A percentile compares a stretch with the other conserved stretches of the same genome.
Conservation (phyloP, 2,113 vertebrate species). For the Cathartes aura region DNA sequence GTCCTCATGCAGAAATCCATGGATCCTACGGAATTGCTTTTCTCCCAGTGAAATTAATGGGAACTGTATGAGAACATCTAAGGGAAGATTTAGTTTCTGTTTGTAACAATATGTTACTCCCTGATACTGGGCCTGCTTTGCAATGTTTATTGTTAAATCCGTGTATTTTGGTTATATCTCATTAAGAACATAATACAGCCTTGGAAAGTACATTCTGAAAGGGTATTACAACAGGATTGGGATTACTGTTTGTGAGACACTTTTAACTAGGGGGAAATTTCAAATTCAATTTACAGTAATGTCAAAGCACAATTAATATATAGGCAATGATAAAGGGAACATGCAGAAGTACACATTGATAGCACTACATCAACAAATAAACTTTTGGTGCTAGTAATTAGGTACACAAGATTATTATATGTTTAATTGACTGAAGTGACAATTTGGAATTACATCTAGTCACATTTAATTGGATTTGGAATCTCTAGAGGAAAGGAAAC, state of each 20-base stretch:
- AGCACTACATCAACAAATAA: slow-evolving; percentile 80
- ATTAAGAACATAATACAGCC: slow-evolving; percentile 61
- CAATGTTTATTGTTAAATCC: slow-evolving; percentile 64
- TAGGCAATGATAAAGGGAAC: slow-evolving; percentile 73
- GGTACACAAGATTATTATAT: slow-evolving; percentile 83
- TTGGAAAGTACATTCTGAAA: slow-evolving; percentile 68
- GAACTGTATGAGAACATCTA: slow-evolving; percentile 13
- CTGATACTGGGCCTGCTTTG: slow-evolving; percentile 43
- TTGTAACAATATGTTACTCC: slow-evolving; percentile 29
- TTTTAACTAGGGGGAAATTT: slow-evolving; percentile 74
- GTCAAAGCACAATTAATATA: slow-evolving; percentile 79
- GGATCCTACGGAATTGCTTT: slow-evolving; percentile 20
- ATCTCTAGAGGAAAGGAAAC: slow-evolving; percentile 76
- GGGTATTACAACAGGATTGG: slow-evolving; percentile 66
- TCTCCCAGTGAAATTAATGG: slow-evolving; percentile 41
- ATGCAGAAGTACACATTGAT: slow-evolving; percentile 67
- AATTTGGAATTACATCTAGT: slow-evolving; percentile 85
- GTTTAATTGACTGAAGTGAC: slow-evolving; percentile 84
- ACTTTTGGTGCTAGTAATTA: slow-evolving; percentile 80
- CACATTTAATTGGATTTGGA: slow-evolving; percentile 84
- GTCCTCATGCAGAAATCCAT: slow-evolving; percentile 7
- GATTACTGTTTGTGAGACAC: slow-evolving; percentile 66
- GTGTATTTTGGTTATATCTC: slow-evolving; percentile 61
- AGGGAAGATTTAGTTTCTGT: slow-evolving; percentile 45
- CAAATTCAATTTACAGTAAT: slow-evolving; percentile 80